Percentiles rank a stretch among this genome's conserved stretches.
phyloP scores from a whole-genome alignment of 2,797 vertebrate genomes.

The Hydrocynus forskahlii region DNA sequence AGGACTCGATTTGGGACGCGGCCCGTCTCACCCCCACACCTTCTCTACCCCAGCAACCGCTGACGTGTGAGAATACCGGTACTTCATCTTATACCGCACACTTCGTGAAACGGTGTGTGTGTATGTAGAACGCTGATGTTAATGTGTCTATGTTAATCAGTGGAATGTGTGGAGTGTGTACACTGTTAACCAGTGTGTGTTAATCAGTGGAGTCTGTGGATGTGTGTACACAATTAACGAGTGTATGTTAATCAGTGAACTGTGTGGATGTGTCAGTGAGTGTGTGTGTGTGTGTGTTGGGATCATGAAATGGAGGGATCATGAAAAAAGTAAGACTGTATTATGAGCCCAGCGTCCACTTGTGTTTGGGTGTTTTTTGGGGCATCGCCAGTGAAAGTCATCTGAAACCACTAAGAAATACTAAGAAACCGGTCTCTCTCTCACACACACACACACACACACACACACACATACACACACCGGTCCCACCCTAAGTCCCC shows the following conservation, averaged over 20 bases:
- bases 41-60: slow-evolving; percentile 39
- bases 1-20: not conserved
- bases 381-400: not conserved
- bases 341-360: too few relatives aligned
- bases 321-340: too few relatives aligned
- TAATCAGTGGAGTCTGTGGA: too few relatives aligned
- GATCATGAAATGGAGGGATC: too few relatives aligned
- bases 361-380: not conserved
- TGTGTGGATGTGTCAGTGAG: too few relatives aligned
- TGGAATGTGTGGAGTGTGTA: too few relatives aligned
- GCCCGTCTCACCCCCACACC: not conserved
- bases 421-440: not conserved
- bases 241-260: too few relatives aligned
- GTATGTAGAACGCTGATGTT: too few relatives aligned
- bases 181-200: too few relatives aligned
- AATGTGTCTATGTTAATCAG: too few relatives aligned
- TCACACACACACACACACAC: slow-evolving; percentile 24
- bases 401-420: not conserved
- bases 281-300: too few relatives aligned
- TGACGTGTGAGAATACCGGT: slow-evolving; percentile 14
- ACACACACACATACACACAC: slow-evolving; percentile 11
- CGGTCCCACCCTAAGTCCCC: slow-evolving; percentile 16
- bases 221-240: too few relatives aligned
- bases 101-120: not conserved
- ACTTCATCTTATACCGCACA: not conserved